Conservation (phyloP, 1,140 invertebrate species). For the Leucophenga varia region DNA sequence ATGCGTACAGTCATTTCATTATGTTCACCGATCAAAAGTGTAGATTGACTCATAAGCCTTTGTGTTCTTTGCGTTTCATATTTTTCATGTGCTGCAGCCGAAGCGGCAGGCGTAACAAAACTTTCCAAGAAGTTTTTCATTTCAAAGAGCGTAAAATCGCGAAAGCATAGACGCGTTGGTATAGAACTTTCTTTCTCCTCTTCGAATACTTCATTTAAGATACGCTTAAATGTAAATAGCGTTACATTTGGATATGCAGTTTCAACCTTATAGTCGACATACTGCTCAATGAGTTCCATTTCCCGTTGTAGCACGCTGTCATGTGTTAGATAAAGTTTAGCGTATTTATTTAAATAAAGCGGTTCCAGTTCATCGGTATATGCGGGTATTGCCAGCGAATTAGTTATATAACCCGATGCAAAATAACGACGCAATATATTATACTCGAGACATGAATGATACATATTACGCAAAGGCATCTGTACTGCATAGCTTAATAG, state of each 20-base stretch:
- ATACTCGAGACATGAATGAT: slow-evolving; percentile 35
- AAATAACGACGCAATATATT: slow-evolving; percentile 37
- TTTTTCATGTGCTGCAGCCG: not conserved
- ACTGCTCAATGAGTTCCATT: slow-evolving; percentile 26
- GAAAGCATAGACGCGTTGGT: slow-evolving; percentile 40
- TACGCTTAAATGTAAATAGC: slow-evolving; percentile 29
- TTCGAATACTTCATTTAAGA: slow-evolving; percentile 32
- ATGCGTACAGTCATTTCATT: slow-evolving; percentile 1
- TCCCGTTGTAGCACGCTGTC: slow-evolving; percentile 36
- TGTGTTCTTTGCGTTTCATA: too few species aligned
- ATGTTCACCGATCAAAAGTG: too few species aligned
- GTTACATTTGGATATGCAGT: slow-evolving; percentile 25
- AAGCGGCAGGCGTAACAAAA: slow-evolving; percentile 22
- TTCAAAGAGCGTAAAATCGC: slow-evolving; percentile 44
- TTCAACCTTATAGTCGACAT: slow-evolving; percentile 24
- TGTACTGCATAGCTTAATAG: slow-evolving; percentile 28
- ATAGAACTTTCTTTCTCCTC: slow-evolving; percentile 26
- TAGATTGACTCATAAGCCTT: too few species aligned
- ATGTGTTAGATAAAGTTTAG: slow-evolving; percentile 31
- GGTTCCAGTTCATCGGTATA: slow-evolving; percentile 17
- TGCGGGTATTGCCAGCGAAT: not conserved
- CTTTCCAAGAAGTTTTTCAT: slow-evolving; percentile 33
- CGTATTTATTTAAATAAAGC: slow-evolving; percentile 25
- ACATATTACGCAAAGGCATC: slow-evolving; percentile 24
- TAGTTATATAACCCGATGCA: slow-evolving; percentile 21